Conservation (phyloP, 2,888 invertebrate species). For the Meliscaeva auricollis region DNA sequence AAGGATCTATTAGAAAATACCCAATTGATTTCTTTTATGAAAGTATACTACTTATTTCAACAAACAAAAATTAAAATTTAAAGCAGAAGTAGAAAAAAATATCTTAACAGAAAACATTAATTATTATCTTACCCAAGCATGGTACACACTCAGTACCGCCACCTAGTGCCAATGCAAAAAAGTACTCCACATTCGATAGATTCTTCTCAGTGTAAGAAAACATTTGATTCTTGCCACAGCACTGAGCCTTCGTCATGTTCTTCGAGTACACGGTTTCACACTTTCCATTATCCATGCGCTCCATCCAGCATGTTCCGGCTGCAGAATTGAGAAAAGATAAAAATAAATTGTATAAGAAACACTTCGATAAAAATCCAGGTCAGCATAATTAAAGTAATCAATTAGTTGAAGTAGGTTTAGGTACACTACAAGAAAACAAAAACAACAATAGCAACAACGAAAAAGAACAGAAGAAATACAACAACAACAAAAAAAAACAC, state of each 20-base stretch:
- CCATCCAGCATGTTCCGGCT: constrained; percentile 95
- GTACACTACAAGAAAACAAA: background rate
- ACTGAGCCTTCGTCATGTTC: constrained; percentile 90
- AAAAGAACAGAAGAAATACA: constrained; percentile 18
- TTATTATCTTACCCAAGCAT: constrained; percentile 81
- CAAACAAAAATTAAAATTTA: background rate
- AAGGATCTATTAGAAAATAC: too few relatives aligned
- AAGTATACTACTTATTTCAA: too few relatives aligned
- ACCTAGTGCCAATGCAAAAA: constrained; percentile 83
- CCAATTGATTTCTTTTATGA: too few relatives aligned
- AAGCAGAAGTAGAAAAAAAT: background rate
- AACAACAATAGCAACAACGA: constrained; percentile 30
- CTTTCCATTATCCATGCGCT: constrained; percentile 91
- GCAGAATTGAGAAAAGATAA: constrained; percentile 55
- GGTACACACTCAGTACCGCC: constrained; percentile 83
- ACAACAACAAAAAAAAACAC: constrained; percentile 28
- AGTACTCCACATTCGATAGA: constrained; percentile 83
- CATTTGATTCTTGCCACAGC: constrained; percentile 86
- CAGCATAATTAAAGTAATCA: constrained; percentile 75
- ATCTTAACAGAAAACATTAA: background rate
- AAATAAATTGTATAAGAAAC: constrained; percentile 34
- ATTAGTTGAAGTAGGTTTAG: constrained; percentile 49
- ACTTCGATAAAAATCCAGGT: constrained; percentile 67
- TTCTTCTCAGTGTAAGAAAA: constrained; percentile 83
- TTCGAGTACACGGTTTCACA: constrained; percentile 92